Percentiles rank a stretch among this genome's conserved stretches.
These are phyloP conservation scores for Dicaeum eximium DNA, from an alignment of 2,113 vertebrate species.

Conservation along the genomic window DNA sequence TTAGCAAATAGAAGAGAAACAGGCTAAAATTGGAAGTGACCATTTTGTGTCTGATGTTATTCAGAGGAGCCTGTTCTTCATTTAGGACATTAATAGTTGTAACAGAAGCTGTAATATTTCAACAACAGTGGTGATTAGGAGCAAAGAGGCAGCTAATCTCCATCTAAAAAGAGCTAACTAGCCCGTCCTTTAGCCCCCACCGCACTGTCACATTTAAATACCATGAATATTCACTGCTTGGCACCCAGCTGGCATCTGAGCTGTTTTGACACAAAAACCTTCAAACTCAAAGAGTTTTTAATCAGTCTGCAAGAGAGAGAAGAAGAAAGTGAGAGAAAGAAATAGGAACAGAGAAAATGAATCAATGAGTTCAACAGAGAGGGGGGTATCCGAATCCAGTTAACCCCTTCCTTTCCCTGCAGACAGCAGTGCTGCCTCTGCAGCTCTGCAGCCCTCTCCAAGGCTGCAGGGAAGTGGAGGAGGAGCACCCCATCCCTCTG, in stretches of 20 bases:
- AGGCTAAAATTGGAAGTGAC: conserved; percentile 50
- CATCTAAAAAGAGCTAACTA: conserved; percentile 66
- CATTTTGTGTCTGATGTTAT: conserved; percentile 39
- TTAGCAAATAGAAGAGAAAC: background rate
- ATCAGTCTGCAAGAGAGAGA: conserved; percentile 60
- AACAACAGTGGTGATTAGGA: conserved; percentile 70
- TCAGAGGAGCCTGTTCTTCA: conserved; percentile 56
- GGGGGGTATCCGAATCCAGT: background rate
- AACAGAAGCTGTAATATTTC: conserved; percentile 73
- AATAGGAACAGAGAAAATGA: conserved; percentile 46
- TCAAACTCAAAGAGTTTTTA: conserved; percentile 69
- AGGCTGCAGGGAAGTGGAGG: background rate
- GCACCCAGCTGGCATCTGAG: conserved; percentile 62
- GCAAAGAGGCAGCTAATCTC: conserved; percentile 66
- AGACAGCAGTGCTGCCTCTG: background rate
- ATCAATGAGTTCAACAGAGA: background rate
- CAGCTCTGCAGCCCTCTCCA: background rate
- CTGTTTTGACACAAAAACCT: conserved; percentile 67
- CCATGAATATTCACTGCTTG: conserved; percentile 63
- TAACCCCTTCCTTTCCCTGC: conserved; percentile 37
- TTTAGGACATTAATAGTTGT: conserved; percentile 65
- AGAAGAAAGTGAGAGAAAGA: conserved; percentile 57
- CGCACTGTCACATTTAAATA: conserved; percentile 50
- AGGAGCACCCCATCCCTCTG: background rate
- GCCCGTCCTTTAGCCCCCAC: conserved; percentile 40